phyloP scores from a whole-genome alignment of 2,113 vertebrate genomes.

The Myiozetetes cayanensis region DNA sequence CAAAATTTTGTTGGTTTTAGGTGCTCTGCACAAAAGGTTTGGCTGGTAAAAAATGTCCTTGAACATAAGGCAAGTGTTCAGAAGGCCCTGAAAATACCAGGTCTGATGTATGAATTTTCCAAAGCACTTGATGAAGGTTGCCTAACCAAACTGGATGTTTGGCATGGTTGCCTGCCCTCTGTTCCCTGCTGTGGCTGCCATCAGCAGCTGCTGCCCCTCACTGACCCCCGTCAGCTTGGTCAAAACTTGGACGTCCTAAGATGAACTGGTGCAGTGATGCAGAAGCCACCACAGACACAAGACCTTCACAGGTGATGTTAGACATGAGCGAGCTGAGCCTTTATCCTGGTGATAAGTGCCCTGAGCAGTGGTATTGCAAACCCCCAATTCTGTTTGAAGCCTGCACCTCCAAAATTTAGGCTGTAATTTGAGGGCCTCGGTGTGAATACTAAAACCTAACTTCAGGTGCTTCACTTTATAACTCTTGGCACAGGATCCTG shows the following conservation, averaged over 20 bases:
- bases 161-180: not conserved
- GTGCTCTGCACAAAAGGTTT: not conserved
- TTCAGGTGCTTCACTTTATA: not conserved
- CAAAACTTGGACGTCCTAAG: not conserved
- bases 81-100: not conserved
- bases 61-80: not conserved
- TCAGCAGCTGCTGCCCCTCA: not conserved
- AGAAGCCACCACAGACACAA: not conserved
- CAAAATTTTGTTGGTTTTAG: not conserved
- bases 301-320: accelerated
- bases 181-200: accelerated
- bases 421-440: not conserved
- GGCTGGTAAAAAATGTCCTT: not conserved
- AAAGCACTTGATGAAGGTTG: accelerated
- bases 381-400: not conserved
- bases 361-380: not conserved
- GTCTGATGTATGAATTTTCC: not conserved
- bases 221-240: accelerated
- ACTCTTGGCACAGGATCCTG: not conserved
- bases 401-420: not conserved
- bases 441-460: not conserved
- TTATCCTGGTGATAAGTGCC: not conserved
- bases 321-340: not conserved
- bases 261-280: accelerated
- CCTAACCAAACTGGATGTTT: not conserved